phyloP scores from a whole-genome alignment of 2,888 invertebrate species.

The Corbicula japonica region DNA sequence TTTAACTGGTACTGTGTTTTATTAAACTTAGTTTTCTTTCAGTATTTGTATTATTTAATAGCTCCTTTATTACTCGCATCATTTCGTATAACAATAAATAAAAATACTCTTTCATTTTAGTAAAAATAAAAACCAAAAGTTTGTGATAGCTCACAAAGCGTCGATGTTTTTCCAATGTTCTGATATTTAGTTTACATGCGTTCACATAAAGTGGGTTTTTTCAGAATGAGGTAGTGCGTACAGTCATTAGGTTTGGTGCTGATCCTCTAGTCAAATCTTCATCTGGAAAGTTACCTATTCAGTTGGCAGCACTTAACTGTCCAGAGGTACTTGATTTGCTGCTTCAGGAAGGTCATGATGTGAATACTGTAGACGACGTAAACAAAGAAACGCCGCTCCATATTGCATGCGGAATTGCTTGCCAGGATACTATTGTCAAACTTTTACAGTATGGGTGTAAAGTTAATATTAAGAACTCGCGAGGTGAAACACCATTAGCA shows the following conservation, averaged over 20 bases:
- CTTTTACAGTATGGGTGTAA: conserved; percentile 70
- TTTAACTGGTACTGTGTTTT: too few relatives aligned
- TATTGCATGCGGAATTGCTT: conserved; percentile 68
- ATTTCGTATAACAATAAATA: too few relatives aligned
- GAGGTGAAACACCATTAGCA: conserved; percentile 71
- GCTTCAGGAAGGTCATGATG: conserved; percentile 69
- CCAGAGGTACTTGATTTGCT: conserved; percentile 61
- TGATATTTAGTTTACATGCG: too few relatives aligned
- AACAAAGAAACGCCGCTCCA: conserved; percentile 75
- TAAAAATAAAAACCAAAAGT: too few relatives aligned
- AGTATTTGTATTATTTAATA: too few relatives aligned
- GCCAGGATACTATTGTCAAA: conserved; percentile 55
- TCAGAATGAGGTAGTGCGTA: conserved; percentile 45
- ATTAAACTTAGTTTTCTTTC: too few relatives aligned
- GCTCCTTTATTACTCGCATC: too few relatives aligned
- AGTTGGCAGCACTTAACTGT: conserved; percentile 66
- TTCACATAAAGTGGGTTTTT: too few relatives aligned
- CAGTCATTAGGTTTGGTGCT: conserved; percentile 53
- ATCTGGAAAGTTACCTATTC: conserved; percentile 68
- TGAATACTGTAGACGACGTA: conserved; percentile 68
- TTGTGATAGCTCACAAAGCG: too few relatives aligned
- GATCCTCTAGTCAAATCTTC: conserved; percentile 54
- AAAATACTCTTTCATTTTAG: too few relatives aligned
- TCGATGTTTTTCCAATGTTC: too few relatives aligned
- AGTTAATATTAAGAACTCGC: conserved; percentile 67